These are phyloP conservation scores for Samia ricini DNA, from an alignment of 1,140 invertebrate genomes.

Conservation along the genomic window DNA sequence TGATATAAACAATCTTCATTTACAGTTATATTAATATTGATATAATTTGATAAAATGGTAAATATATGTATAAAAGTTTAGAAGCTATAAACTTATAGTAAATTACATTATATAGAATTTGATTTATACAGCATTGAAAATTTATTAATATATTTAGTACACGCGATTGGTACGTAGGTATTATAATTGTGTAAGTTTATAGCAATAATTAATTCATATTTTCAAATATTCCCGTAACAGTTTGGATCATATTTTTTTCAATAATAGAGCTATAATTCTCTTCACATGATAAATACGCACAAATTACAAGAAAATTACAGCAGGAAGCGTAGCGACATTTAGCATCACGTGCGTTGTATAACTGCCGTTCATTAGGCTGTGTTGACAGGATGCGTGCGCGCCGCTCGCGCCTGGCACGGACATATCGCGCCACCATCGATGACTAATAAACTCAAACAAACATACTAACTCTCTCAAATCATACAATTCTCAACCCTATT, in stretches of 20 bases:
- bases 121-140: too few species aligned
- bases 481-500: background rate
- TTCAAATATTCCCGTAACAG: constrained; percentile 14
- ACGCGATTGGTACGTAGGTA: too few species aligned
- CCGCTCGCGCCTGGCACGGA: constrained; percentile 67
- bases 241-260: background rate
- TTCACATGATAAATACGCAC: constrained; percentile 73
- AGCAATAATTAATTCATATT: too few species aligned
- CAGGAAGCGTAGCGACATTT: constrained; percentile 66
- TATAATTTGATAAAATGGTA: too few species aligned
- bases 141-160: too few species aligned
- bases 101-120: too few species aligned
- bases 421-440: constrained; percentile 74
- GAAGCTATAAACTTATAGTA: too few species aligned
- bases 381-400: constrained; percentile 74
- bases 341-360: constrained; percentile 68
- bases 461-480: constrained; percentile 6
- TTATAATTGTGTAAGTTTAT: too few species aligned
- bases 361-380: constrained; percentile 70
- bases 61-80: too few species aligned
- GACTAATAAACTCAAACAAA: constrained; percentile 63
- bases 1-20: too few species aligned
- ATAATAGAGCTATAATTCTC: constrained; percentile 54
- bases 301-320: constrained; percentile 70
- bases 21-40: too few species aligned